Base-by-base conservation (phyloP, 2,888 invertebrate species). In the Crossocerus cetratus region DNA sequence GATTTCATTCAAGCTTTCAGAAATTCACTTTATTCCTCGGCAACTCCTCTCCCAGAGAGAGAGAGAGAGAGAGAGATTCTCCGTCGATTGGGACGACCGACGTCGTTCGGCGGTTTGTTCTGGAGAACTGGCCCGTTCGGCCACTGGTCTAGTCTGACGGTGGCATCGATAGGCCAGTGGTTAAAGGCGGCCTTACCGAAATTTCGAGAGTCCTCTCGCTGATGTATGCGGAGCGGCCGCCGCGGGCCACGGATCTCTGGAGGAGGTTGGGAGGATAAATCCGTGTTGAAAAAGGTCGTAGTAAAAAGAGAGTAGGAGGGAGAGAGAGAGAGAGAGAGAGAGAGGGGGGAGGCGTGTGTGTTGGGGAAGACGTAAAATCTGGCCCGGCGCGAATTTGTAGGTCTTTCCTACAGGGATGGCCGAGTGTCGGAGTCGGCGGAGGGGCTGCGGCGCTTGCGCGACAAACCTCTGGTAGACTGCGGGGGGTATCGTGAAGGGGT, bases 361-460 rank as follows among this genome's bases (percentile, higher is more conserved):
- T 2, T 16, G 16, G 20, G 16, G 11, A 57, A 45, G 64, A 23
- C 42, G 54, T 68, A 73, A 78, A 77, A 80, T 75, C 75, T 74
- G 62, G 68, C 67, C 77, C 75, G 81, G 80, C 82, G 83, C 81
- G 82, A 86, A 86, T 85, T 85, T 82, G 78, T 80, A 74, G 72
- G 65, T 65, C 74, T 81, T 43, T 61, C 65, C 68, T 67, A 75
- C 49, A 55, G 55, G 56, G 66, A 67, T 67, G 49, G 3, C 49
- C 16, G 49, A 49, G 49, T 14, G 49, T 49, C 14, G 49, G 49
- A 49, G 49, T 44, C 20, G 18, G 32, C 59, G 68, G 70, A 60
- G 74, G 76, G 76, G 72, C 61, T 64, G 72, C 21, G 57, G 82
- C 86, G 85, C 84, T 56, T 81, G 84, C 86, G 85, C 78, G 65